Evolutionary conservation across 1,140 invertebrate species (phyloP).

Genomic region (Caenorhabditis remanei): DNA sequence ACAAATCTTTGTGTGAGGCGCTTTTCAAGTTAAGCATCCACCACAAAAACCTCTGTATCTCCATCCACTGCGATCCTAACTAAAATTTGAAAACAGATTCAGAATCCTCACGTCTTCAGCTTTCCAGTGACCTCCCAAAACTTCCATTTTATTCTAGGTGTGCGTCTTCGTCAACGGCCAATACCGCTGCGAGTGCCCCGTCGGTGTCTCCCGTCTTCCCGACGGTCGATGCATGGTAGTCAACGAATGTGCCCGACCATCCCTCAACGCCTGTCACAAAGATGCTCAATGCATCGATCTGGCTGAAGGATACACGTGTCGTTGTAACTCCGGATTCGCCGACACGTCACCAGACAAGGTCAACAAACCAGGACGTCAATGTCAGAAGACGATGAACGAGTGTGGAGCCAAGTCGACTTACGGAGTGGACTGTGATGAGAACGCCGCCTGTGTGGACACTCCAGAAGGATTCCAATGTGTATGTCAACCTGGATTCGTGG

Average conservation of each 20-base stretch:
- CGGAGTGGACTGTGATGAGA: constrained; percentile 67
- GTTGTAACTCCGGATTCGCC: constrained; percentile 66
- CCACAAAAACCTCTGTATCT: too few species aligned
- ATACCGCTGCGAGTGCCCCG: constrained; percentile 67
- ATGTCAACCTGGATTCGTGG: constrained; percentile 67
- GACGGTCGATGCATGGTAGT: constrained; percentile 67
- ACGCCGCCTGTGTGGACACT: constrained; percentile 68
- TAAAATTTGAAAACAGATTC: too few species aligned
- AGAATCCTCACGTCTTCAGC: too few species aligned
- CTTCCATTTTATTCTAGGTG: background rate
- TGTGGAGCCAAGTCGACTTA: constrained; percentile 63
- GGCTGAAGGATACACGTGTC: constrained; percentile 65
- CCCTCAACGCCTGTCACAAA: constrained; percentile 66
- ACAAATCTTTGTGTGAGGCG: too few species aligned
- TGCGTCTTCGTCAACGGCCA: constrained; percentile 68
- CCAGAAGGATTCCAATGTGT: constrained; percentile 68
- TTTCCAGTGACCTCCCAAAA: too few species aligned
- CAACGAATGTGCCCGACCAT: constrained; percentile 66
- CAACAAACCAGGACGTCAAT: constrained; percentile 66
- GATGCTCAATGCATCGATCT: constrained; percentile 68
- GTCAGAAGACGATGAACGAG: constrained; percentile 65
- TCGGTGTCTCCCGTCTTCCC: constrained; percentile 62
- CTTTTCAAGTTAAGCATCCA: too few species aligned
- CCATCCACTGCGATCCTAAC: too few species aligned
- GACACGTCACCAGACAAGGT: constrained; percentile 64